A percentile compares a stretch with the other conserved stretches of the same genome.
phyloP scores from a whole-genome alignment of 2,113 vertebrate genomes.

The Oryctolagus cuniculus region DNA sequence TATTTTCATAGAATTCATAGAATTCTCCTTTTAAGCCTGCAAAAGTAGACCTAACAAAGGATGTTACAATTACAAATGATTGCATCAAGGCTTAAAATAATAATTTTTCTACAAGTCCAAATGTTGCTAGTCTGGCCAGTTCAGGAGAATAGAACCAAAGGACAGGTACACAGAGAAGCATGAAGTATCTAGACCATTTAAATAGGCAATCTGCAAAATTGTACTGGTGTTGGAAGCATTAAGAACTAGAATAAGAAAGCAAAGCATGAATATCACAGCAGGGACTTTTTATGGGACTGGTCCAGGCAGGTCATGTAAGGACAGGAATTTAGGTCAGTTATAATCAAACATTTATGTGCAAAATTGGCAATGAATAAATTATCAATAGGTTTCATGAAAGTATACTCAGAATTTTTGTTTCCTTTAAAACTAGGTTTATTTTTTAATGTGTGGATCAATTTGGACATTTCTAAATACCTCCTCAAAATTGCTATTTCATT shows the following conservation, averaged over 20 bases:
- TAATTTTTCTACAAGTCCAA: neutral
- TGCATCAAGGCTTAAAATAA: neutral
- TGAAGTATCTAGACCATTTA: neutral
- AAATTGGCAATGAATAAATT: neutral
- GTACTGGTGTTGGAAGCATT: neutral
- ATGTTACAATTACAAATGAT: neutral
- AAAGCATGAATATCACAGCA: neutral
- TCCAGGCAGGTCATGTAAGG: neutral
- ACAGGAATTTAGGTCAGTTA: neutral
- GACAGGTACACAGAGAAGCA: accelerated
- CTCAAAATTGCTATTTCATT: conserved; percentile 1
- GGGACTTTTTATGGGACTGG: neutral
- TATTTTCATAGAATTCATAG: neutral
- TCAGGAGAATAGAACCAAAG: neutral
- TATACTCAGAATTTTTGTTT: neutral
- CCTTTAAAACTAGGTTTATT: neutral
- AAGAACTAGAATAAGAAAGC: neutral
- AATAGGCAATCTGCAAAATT: neutral
- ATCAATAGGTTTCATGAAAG: neutral
- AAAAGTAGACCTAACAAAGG: neutral
- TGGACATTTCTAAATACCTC: neutral
- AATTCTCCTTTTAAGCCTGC: neutral
- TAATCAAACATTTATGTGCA: neutral
- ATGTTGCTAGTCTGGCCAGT: neutral
- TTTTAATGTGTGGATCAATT: neutral